Percentiles rank a stretch among this genome's conserved stretches.
These are phyloP conservation scores for Upupa epops DNA, from an alignment of 2,113 vertebrate genomes.

Conservation along the genomic window DNA sequence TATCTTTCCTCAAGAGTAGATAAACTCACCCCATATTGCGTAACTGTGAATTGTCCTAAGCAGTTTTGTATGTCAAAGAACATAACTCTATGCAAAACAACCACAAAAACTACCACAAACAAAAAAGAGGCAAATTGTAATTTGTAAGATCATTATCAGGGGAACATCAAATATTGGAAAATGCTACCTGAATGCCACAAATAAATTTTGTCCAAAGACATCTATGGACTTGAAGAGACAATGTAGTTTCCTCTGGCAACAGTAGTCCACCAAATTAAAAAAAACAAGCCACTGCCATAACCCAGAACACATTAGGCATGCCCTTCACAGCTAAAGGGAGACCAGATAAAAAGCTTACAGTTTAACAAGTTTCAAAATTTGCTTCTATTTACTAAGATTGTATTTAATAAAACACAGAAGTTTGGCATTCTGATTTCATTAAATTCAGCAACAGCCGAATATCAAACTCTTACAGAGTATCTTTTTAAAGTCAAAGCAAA, in stretches of 20 bases:
- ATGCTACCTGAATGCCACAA: not conserved
- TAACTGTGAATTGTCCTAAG: not conserved
- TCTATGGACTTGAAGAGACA: not conserved
- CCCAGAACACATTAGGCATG: not conserved
- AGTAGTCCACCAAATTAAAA: not conserved
- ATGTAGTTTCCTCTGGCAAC: not conserved
- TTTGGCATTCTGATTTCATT: not conserved
- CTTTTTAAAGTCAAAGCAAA: not conserved
- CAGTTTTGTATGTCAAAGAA: not conserved
- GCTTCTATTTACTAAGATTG: not conserved
- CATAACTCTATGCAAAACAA: not conserved
- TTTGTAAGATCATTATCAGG: fast-evolving
- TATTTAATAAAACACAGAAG: not conserved
- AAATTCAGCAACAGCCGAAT: not conserved
- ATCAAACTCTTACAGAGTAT: not conserved
- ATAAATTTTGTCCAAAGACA: not conserved
- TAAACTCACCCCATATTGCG: not conserved
- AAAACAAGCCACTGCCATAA: not conserved
- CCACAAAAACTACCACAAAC: not conserved
- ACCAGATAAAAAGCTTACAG: not conserved
- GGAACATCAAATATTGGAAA: not conserved
- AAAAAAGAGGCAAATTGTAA: not conserved
- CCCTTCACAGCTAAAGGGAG: not conserved
- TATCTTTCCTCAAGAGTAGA: not conserved
- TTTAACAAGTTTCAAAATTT: not conserved